phyloP scores from a whole-genome alignment of 2,888 invertebrate genomes.

The Chirona hameri region DNA sequence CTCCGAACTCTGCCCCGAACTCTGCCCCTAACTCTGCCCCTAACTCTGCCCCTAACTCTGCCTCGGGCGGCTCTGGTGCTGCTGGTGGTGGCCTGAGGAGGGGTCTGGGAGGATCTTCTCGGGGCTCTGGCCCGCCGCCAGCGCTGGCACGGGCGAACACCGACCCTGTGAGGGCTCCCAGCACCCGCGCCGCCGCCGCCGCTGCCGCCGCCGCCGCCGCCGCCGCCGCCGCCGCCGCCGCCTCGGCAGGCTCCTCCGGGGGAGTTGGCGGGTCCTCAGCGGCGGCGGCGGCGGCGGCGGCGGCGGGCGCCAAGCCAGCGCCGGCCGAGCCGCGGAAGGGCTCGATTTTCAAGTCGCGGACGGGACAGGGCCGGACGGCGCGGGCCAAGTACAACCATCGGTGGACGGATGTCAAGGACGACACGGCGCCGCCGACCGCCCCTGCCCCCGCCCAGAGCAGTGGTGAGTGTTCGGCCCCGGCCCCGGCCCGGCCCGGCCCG shows the following conservation, averaged over 20 bases:
- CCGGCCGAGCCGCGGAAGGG: neutral
- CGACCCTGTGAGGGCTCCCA: neutral
- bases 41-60: too few species aligned
- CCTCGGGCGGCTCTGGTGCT: too few species aligned
- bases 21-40: too few species aligned
- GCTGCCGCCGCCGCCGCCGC: neutral
- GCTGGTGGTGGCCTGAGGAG: too few species aligned
- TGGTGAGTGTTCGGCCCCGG: too few species aligned
- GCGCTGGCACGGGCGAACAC: neutral
- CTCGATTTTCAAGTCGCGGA: constrained; percentile 1
- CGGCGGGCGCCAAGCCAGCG: neutral
- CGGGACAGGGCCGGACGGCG: neutral
- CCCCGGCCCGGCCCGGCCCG: too few species aligned
- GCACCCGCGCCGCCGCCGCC: neutral
- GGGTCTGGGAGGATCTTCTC: neutral
- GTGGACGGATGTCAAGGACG: neutral
- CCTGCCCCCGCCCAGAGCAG: too few species aligned
- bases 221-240: too few species aligned
- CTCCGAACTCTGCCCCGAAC: too few species aligned
- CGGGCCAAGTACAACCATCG: constrained; percentile 13
- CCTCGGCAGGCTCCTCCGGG: too few species aligned
- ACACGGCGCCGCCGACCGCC: neutral
- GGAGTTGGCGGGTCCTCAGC: too few species aligned
- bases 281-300: too few species aligned
- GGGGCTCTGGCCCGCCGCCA: neutral